Evolutionary conservation across 2,113 vertebrate species (phyloP), one percentile per base, ranked within the genome.

Genomic region (Spermophilus dauricus): DNA sequence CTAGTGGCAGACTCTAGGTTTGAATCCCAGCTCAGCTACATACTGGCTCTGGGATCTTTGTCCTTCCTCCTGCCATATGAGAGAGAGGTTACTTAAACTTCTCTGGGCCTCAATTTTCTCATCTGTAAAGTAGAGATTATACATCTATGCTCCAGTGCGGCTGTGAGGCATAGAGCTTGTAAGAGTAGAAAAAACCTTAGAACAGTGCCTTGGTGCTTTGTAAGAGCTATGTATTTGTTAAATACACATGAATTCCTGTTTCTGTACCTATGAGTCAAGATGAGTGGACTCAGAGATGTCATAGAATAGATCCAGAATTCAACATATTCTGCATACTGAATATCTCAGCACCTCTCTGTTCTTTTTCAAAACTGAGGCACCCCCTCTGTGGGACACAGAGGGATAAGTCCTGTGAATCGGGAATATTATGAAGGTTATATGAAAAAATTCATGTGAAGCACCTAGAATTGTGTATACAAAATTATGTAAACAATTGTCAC

Each of bases 191-290:
- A 37, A 91, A 8, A 24, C 45, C 28, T 91, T 53, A 75, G 39
- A 83, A 80, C 16, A 80, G 39, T 56, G 30, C 16, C 56, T 78
- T 93, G 67, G 67, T 53, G 20, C 8, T 7, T 88, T 69, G 10
- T 61, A 26, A 84, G 48, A 93, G 70, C 65, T 75, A 8, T 77
- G 16, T 88, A 7, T 81, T 93, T 69, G 32, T 42, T 91, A 73
- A 75, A 45, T 89, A 91, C 84, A 77, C 30, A 39, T 56, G 34
- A 83, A 75, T 42, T 78, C 17, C 1, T 24, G 0, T 80, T 87
- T 88, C 9, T 56, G n/a, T 85, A 30, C 78, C 67, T 70, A 6
- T 90, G 22, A 89, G 11, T 67, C 42, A 90, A 77, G 30, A 45
- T 28, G 18, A 85, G 73, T 72, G 61, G 72, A 89, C 42, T 70